Evolutionary conservation across 2,113 vertebrate species (phyloP), one percentile per base, ranked within the genome.

Genomic region (Archocentrus centrarchus): DNA sequence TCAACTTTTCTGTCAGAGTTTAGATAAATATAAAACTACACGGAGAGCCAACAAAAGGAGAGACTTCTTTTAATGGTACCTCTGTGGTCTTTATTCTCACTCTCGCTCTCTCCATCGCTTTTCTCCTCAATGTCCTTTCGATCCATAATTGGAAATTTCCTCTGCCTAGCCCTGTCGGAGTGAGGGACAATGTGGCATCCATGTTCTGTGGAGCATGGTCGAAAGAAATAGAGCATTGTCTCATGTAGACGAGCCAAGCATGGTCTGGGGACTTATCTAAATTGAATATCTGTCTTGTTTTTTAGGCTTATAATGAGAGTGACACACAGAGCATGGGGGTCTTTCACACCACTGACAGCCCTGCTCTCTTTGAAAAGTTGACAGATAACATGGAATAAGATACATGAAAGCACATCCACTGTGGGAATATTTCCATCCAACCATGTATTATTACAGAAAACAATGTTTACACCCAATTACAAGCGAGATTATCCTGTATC

Each of bases 251-350:
- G 87, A 95, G 88, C 91, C 85, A 79, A 90, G 93, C 93, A 30
- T 85, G 93, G 90, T 92, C 91, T 84, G 87, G 92, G 91, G 90
- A 93, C 92, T 94, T 96, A 96, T 96, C 96, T 96, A 95, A 96
- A 96, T 96, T 95, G 94, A 96, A 96, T 96, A 96, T 96, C 95
- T 94, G 88, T 93, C 95, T 95, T 96, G 94, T 96, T 96, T 95
- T 95, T 94, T 93, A 91, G 87, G 86, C 80, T 89, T 94, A 91
- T 93, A 96, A 94, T 95, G 92, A 95, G 90, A 95, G 92, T 95
- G 93, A 93, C 94, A 92, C 86, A 50, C 90, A 85, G 85, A 89
- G 91, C 91, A 90, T 1, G 32, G 91, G 89, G 93, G 93, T 94
- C 95, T 91, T 86, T 86, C 55, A 75, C 84, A 85, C 92, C 90